Base-by-base conservation (phyloP, 2,113 vertebrate species). In the Trinectes maculatus region DNA sequence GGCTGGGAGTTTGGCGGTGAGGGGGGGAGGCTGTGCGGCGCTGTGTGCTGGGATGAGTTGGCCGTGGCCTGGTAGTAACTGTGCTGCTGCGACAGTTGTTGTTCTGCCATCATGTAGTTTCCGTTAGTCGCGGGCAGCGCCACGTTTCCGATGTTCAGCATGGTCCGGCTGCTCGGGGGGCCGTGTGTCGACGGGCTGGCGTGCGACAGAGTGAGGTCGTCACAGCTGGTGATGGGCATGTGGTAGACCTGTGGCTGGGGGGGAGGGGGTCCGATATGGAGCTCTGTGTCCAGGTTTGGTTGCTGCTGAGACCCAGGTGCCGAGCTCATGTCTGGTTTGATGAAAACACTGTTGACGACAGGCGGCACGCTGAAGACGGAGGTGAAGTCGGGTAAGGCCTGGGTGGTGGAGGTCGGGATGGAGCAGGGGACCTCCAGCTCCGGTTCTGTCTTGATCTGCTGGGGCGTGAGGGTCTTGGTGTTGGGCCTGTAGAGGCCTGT, bases 1-100 rank as follows among this genome's bases (percentile, higher is more conserved):
- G 95, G 95, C 85, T 97, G 95, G 0, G 96, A 98, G 91, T 96
- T 97, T 8, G 96, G 96, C 0, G 95, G 96, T 0, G 96, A 97
- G 0, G 95, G 96, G 0, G 96, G 96, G 71, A 97, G 89, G 55
- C 89, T 95, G 71, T 95, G 93, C 3, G 93, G 47, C 52, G 89
- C 91, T 0, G 95, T 75, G 43, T 67, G 88, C 82, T 84, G 54
- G 21, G 85, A 5, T 0, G 87, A 19, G 39, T 85, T 6, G 92
- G 93, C 2, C 83, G 94, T 16, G 85, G 91, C 56, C 46, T 94
- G 69, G 94, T 93, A 65, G 84, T 92, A 93, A 1, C 93, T 59
- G 15, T 85, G 44, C 25, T 91, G 31, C 8, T 90, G 56, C 6
- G 58, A 78, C 89, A 93, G 90, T 33, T 94, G 93, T 0, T 92